phyloP scores from a whole-genome alignment of 35 echinoderm and acorn worm genomes.

The Diadema setosum region DNA sequence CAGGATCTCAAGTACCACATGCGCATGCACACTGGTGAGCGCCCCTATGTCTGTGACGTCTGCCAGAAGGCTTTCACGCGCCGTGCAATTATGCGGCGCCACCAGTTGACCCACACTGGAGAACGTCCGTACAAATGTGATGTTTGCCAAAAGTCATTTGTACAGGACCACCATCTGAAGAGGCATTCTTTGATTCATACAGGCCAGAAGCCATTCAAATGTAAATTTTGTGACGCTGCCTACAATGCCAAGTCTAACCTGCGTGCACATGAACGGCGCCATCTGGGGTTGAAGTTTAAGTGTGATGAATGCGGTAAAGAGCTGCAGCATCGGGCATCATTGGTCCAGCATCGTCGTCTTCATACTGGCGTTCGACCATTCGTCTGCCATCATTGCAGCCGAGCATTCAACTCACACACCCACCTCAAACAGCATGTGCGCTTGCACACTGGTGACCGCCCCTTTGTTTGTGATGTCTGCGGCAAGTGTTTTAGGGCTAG shows the following conservation, averaged over 20 bases:
- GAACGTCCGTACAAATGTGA: constrained; percentile 27
- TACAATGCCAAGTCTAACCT: constrained; percentile 50
- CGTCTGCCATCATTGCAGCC: constrained; percentile 41
- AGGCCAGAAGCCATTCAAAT: constrained; percentile 43
- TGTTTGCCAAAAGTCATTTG: constrained; percentile 54
- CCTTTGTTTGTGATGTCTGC: constrained; percentile 51
- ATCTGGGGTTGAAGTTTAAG: neutral
- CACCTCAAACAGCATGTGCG: constrained; percentile 46
- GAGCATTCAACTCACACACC: constrained; percentile 27
- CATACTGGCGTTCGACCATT: constrained; percentile 74
- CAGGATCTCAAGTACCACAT: constrained; percentile 24
- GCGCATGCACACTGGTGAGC: constrained; percentile 36
- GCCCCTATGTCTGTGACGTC: neutral
- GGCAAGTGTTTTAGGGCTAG: constrained; percentile 4
- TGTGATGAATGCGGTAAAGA: neutral
- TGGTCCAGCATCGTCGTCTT: constrained; percentile 12
- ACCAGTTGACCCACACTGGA: constrained; percentile 8
- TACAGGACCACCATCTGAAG: neutral
- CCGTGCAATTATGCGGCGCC: neutral
- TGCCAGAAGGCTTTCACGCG: neutral
- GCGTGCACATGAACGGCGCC: neutral
- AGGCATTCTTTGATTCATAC: constrained; percentile 51
- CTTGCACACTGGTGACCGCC: constrained; percentile 46
- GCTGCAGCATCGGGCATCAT: neutral
- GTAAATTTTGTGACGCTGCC: constrained; percentile 25